Conservation (phyloP, 64 coral and sea anemone species). For the Stylophora pistillata region DNA sequence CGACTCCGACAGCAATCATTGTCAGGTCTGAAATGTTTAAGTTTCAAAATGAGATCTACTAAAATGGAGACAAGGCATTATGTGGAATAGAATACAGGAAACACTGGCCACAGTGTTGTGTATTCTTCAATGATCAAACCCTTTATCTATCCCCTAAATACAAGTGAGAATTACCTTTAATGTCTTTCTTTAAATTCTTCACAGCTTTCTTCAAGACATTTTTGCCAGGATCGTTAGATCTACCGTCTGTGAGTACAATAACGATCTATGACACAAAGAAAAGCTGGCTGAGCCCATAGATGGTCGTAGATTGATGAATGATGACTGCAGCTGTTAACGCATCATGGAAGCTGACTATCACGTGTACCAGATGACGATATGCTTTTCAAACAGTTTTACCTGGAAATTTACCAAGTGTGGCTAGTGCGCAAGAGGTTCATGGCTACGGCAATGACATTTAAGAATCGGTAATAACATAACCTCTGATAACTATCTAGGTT, state of each 20-base stretch:
- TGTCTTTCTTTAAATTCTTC: slow-evolving; percentile 36
- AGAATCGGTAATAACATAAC: no score
- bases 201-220: not conserved
- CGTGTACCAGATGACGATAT: no score
- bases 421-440: no score
- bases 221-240: slow-evolving; percentile 34
- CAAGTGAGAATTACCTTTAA: slow-evolving; percentile 19
- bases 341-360: no score
- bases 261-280: slow-evolving; percentile 35
- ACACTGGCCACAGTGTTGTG: no score
- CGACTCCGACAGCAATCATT: slow-evolving; percentile 56
- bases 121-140: no score
- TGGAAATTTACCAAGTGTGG: no score
- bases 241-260: slow-evolving; percentile 63
- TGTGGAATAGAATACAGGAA: no score
- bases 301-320: not conserved
- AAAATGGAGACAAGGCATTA: not conserved
- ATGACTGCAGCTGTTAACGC: no score
- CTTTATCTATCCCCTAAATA: not conserved
- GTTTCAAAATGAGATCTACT: not conserved
- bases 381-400: no score
- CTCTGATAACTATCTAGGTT: no score
- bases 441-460: no score
- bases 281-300: not conserved
- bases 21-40: slow-evolving; percentile 46